Conservation (phyloP, 2,797 vertebrate species). For the Chrysocyon brachyurus region DNA sequence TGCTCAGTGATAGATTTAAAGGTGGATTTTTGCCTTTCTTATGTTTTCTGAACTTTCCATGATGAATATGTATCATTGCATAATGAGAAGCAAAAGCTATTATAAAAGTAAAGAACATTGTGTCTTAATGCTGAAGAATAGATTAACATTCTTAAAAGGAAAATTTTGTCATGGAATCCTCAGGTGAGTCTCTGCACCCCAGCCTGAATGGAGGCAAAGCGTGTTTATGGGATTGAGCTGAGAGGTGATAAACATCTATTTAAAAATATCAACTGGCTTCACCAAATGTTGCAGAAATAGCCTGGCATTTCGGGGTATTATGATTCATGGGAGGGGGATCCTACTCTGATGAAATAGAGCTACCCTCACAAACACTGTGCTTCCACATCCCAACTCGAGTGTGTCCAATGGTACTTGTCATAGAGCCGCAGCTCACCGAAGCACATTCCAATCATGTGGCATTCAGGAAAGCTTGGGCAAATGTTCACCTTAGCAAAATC, state of each 20-base stretch:
- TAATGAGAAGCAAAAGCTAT: background rate
- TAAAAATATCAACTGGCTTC: slow-evolving; percentile 21
- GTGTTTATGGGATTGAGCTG: background rate
- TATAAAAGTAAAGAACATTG: slow-evolving; percentile 21
- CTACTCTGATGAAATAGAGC: background rate
- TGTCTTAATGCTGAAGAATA: background rate
- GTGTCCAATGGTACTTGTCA: background rate
- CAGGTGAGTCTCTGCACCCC: background rate
- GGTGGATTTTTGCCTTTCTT: background rate
- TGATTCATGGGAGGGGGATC: background rate
- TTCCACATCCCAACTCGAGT: background rate
- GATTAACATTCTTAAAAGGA: background rate
- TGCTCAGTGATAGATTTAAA: background rate
- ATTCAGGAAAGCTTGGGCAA: background rate
- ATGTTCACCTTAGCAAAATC: slow-evolving; percentile 21
- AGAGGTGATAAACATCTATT: background rate
- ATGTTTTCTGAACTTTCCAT: background rate
- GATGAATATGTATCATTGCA: background rate
- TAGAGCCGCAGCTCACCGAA: background rate
- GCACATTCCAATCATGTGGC: background rate
- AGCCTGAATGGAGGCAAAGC: background rate
- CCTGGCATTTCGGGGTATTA: background rate
- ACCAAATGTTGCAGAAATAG: slow-evolving; percentile 32
- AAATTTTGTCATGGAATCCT: background rate
- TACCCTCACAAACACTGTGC: background rate